Evolutionary conservation across 2,888 invertebrate genomes (phyloP), one percentile per base, ranked within the genome.

Genomic region (Hirtodrosophila cameraria): DNA sequence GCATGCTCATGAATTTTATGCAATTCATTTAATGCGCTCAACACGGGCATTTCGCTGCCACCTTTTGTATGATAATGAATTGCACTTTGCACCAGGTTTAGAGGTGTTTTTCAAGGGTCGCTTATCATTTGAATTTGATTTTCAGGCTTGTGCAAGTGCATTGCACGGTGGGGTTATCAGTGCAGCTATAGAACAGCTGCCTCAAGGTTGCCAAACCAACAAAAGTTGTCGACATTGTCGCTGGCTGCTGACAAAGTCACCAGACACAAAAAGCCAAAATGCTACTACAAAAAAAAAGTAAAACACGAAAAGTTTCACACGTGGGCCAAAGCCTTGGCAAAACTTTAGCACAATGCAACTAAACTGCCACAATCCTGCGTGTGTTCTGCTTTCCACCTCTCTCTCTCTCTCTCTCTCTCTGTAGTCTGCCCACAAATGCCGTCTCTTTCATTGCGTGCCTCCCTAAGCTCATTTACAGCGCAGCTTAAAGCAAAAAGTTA

Each of bases 1-100:
- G 68, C 53, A 55, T 42, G 48, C 55, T 71, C 71, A 59, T 67
- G 72, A 53, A 81, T 79, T 79, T 87, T 66, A 72, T 87, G 87
- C 87, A 87, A 87, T 82, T 78, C 87, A 82, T 72, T 87, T 82
- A 76, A 67, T 66, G 76, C 55, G 60, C 53, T 35, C 41, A 12
- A 18, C 30, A 52, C 35, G 49, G 62, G 11, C 70, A 42, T 75
- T 81, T 81, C 13, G 25, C 58, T 50, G 75, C 27, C 41, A 50
- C 38, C 43, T 33, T 59, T 53, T 50, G 46, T 53, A 48, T 39
- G 53, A 75, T 69, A 70, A 74, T 74, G 70, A 70, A 74, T 68
- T 68, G 75, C 70, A 53, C 62, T 70, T 68, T 57, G 55, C 46
- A 27, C 23, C 27, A 13, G 7, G 31, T 8, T 54, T 2, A 36